Conservation (phyloP, 2,888 invertebrate genomes). For the Apamea monoglypha region DNA sequence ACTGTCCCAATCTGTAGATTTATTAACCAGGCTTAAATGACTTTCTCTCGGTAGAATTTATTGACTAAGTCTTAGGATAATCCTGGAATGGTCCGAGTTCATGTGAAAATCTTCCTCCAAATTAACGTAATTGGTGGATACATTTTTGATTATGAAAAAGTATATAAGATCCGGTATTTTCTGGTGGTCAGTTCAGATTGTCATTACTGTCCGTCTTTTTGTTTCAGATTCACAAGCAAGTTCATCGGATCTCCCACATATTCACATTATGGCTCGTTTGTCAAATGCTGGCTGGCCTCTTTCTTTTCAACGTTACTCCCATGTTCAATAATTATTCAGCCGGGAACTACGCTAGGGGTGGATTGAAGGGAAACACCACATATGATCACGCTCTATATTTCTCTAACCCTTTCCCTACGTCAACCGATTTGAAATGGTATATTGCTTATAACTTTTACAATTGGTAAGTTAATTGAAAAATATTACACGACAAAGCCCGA, state of each 20-base stretch:
- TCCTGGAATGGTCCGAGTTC: no score
- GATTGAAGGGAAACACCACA: slow-evolving; percentile 43
- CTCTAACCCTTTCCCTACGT: slow-evolving; percentile 50
- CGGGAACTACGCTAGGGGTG: slow-evolving; percentile 29
- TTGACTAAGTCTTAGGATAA: no score
- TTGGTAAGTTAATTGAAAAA: slow-evolving; percentile 39
- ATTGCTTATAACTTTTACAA: slow-evolving; percentile 36
- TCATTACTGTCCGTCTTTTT: neutral
- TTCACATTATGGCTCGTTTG: slow-evolving; percentile 3
- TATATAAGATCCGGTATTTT: no score
- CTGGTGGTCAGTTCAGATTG: no score
- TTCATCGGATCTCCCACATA: slow-evolving; percentile 32
- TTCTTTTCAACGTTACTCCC: slow-evolving; percentile 10
- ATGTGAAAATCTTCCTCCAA: no score
- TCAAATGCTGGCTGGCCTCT: neutral
- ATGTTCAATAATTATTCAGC: slow-evolving; percentile 38
- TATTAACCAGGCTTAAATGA: no score
- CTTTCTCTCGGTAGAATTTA: no score
- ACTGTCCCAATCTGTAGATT: no score
- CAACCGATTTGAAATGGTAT: slow-evolving; percentile 45
- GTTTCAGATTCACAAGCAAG: slow-evolving; percentile 39
- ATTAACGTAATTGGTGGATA: no score
- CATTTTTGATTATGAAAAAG: no score
- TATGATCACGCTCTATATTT: slow-evolving; percentile 58
- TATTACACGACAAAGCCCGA: neutral